Percentiles rank a stretch among this genome's conserved stretches.
These are phyloP conservation scores for Chesias legatella DNA, from an alignment of 2,888 invertebrate species.

Conservation along the genomic window DNA sequence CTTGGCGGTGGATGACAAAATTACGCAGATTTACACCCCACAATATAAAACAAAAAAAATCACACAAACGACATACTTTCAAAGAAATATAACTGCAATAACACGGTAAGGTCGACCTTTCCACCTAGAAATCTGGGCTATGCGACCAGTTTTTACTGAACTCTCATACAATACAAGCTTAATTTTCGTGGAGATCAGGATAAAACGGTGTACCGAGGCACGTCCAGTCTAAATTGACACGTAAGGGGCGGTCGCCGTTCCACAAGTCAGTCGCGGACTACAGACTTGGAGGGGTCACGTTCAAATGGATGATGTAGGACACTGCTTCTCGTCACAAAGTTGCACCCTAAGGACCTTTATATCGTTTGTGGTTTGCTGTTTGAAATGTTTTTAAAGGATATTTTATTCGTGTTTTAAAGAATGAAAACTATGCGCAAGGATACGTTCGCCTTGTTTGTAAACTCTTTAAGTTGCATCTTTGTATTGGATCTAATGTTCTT, in stretches of 20 bases:
- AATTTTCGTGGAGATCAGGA: slow-evolving; percentile 18
- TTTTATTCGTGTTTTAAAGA: slow-evolving; percentile 17
- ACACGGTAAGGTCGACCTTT: slow-evolving; percentile 45
- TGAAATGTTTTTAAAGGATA: slow-evolving; percentile 23
- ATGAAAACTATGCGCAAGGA: slow-evolving; percentile 14
- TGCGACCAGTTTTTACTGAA: slow-evolving; percentile 23
- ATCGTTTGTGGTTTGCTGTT: slow-evolving; percentile 22
- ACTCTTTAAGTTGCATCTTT: too few relatives aligned
- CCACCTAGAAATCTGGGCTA: slow-evolving; percentile 28
- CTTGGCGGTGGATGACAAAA: slow-evolving; percentile 15
- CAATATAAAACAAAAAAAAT: slow-evolving; percentile 32
- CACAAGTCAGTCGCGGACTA: slow-evolving; percentile 18
- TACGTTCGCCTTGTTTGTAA: slow-evolving; percentile 15
- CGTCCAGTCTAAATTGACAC: slow-evolving; percentile 35
- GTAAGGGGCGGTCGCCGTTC: slow-evolving; percentile 18
- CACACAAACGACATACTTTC: slow-evolving; percentile 45
- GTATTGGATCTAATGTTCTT: too few relatives aligned
- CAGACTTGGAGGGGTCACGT: slow-evolving; percentile 26
- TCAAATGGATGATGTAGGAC: slow-evolving; percentile 25
- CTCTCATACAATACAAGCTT: slow-evolving; percentile 7
- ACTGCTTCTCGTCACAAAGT: slow-evolving; percentile 40
- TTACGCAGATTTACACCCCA: slow-evolving; percentile 24
- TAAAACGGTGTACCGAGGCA: slow-evolving; percentile 20
- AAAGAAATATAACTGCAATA: slow-evolving; percentile 59
- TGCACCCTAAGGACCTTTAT: slow-evolving; percentile 33